Percentiles rank a stretch among this genome's conserved stretches.
Conservation (phyloP, 1,140 invertebrate species). For the Drosophila parvula region DNA sequence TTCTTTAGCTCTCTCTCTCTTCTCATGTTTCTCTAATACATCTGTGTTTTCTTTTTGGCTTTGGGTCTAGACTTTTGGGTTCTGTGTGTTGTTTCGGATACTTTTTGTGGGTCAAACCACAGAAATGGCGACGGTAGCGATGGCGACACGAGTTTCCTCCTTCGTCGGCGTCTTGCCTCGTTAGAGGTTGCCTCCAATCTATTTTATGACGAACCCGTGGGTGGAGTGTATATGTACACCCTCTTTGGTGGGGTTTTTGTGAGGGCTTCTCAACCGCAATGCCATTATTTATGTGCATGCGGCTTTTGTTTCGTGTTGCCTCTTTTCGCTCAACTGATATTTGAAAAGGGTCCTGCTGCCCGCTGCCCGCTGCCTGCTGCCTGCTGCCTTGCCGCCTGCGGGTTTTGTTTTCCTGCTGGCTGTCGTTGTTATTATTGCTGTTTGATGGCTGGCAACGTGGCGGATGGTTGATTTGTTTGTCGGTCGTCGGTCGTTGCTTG, state of each 20-base stretch:
- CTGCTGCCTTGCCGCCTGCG: no score
- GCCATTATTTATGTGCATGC: slow-evolving; percentile 75
- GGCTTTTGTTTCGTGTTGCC: slow-evolving; percentile 70
- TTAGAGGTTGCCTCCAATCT: slow-evolving; percentile 56
- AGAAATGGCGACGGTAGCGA: slow-evolving; percentile 50
- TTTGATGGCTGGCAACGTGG: slow-evolving; percentile 33
- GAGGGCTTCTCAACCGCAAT: slow-evolving; percentile 65
- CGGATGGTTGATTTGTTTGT: slow-evolving; percentile 44
- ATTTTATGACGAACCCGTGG: slow-evolving; percentile 56
- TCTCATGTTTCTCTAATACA: slow-evolving; percentile 4
- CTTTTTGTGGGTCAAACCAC: slow-evolving; percentile 76
- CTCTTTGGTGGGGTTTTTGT: slow-evolving; percentile 44
- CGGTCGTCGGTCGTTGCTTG: slow-evolving; percentile 6
- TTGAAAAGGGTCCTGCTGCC: slow-evolving; percentile 65
- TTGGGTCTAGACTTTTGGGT: slow-evolving; percentile 30
- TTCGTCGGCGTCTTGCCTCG: slow-evolving; percentile 12
- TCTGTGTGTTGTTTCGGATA: slow-evolving; percentile 33
- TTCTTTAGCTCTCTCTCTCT: neutral
- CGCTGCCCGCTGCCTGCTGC: neutral
- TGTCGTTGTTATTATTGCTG: slow-evolving; percentile 38
- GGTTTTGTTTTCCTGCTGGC: slow-evolving; percentile 39
- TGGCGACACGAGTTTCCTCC: slow-evolving; percentile 45
- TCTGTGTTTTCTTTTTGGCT: neutral
- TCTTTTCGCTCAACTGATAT: slow-evolving; percentile 33
- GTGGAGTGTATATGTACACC: neutral